Percentiles rank a stretch among this genome's conserved stretches.
These are phyloP conservation scores for Ericerus pela DNA, from an alignment of 1,140 invertebrate species.

Conservation along the genomic window DNA sequence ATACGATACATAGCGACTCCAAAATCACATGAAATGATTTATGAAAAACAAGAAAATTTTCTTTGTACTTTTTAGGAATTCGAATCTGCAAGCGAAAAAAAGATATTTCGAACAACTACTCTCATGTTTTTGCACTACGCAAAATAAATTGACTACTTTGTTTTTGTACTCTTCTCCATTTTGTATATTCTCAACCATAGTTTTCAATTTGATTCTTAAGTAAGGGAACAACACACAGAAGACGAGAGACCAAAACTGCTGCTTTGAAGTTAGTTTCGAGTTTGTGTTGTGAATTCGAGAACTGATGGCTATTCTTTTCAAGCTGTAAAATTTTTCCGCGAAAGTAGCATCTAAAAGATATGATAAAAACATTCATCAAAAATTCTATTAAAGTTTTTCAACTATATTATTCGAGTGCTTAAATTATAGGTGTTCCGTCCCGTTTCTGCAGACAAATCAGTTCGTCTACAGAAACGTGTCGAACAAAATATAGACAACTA, in stretches of 20 bases:
- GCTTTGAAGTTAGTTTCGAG: neutral
- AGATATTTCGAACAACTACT: neutral
- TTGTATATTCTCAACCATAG: neutral
- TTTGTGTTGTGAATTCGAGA: neutral
- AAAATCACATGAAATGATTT: neutral
- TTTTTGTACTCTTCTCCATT: neutral
- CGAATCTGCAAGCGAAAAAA: neutral
- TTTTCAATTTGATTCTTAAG: neutral
- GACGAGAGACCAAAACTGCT: neutral
- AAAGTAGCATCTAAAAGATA: neutral
- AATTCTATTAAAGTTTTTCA: too few species aligned
- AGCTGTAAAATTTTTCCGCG: neutral
- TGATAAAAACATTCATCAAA: neutral
- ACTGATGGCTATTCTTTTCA: neutral
- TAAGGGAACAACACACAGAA: neutral
- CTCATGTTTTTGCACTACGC: neutral
- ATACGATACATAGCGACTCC: constrained; percentile 16
- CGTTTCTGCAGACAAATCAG: too few species aligned
- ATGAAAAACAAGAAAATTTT: neutral
- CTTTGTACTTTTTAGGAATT: neutral
- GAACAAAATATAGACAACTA: too few species aligned
- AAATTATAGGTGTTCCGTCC: too few species aligned
- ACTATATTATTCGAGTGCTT: too few species aligned
- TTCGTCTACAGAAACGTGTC: too few species aligned
- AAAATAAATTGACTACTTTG: neutral